Conservation (phyloP, 1,140 invertebrate species). For the Habropoda laboriosa region DNA sequence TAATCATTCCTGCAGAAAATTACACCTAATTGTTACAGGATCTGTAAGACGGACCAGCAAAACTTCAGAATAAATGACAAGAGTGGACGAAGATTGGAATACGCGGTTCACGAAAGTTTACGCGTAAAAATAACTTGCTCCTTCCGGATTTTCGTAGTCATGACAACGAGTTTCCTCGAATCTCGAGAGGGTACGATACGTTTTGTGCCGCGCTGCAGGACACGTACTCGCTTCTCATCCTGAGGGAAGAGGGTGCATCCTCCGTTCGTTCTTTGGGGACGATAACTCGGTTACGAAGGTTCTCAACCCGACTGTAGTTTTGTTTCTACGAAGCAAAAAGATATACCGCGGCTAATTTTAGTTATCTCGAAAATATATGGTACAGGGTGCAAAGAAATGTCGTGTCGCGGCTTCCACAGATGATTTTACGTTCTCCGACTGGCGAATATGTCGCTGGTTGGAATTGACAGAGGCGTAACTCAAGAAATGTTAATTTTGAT, state of each 20-base stretch:
- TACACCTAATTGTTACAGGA: background rate
- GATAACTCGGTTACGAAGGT: conserved; percentile 71
- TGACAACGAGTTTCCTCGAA: conserved; percentile 65
- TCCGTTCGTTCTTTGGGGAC: conserved; percentile 63
- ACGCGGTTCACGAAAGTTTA: background rate
- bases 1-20: background rate
- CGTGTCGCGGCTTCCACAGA: too few relatives aligned
- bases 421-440: too few relatives aligned
- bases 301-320: conserved; percentile 61
- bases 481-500: too few relatives aligned
- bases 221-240: conserved; percentile 63
- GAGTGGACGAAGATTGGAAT: background rate
- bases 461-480: too few relatives aligned
- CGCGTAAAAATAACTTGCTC: conserved; percentile 62
- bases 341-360: background rate
- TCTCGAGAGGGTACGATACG: conserved; percentile 62
- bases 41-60: background rate
- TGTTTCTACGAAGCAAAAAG: background rate
- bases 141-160: conserved; percentile 60
- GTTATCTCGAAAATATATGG: too few relatives aligned
- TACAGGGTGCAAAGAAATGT: too few relatives aligned
- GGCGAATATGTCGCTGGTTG: too few relatives aligned
- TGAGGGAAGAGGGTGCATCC: conserved; percentile 66
- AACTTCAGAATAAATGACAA: background rate
- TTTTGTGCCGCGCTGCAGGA: conserved; percentile 57